These are phyloP conservation scores for Serilophus lunatus DNA, from an alignment of 2,113 vertebrate species.

Conservation along the genomic window DNA sequence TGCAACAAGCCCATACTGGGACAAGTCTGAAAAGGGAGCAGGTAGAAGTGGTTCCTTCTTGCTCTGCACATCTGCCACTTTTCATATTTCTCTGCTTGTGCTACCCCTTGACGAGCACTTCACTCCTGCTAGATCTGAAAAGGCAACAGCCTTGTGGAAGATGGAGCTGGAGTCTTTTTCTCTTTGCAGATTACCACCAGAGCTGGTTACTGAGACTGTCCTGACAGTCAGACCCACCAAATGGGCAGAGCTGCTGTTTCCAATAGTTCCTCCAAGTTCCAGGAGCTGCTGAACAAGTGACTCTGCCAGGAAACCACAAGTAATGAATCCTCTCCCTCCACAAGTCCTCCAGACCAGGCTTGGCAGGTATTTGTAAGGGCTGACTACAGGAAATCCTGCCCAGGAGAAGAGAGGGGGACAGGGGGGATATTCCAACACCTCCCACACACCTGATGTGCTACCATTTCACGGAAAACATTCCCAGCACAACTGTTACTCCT, in stretches of 20 bases:
- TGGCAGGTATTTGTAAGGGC: background rate
- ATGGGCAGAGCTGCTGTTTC: background rate
- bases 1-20: background rate
- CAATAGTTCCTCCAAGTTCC: background rate
- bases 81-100: background rate
- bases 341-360: background rate
- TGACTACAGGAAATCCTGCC: background rate
- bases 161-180: background rate
- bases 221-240: background rate
- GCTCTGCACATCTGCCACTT: slow-evolving; percentile 7
- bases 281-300: background rate
- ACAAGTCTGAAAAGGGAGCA: background rate
- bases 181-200: background rate
- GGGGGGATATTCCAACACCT: background rate
- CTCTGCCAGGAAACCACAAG: background rate
- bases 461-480: background rate
- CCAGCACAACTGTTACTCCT: background rate
- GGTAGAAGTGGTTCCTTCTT: slow-evolving; percentile 1
- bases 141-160: background rate
- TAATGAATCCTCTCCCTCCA: background rate
- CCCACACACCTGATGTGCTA: background rate
- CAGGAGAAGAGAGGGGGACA: background rate
- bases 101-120: background rate
- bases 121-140: background rate
- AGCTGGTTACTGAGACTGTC: background rate